Conservation (phyloP, 2,113 vertebrate genomes). For the Heloderma charlesbogerti region DNA sequence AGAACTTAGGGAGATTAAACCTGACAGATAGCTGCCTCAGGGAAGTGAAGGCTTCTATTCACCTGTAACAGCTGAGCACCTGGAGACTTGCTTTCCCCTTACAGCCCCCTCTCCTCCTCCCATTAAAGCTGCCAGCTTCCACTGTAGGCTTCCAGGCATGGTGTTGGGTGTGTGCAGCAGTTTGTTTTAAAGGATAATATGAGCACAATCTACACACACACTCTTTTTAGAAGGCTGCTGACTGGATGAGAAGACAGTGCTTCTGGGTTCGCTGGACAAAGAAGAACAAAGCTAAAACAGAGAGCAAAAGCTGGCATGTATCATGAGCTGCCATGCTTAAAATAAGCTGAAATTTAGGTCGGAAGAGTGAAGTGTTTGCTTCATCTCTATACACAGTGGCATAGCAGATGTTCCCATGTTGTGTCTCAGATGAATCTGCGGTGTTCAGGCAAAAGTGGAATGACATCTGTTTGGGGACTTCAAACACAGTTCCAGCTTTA, state of each 20-base stretch:
- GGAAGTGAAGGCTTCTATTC: constrained; percentile 50
- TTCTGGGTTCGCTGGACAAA: constrained; percentile 16
- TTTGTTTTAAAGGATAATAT: constrained; percentile 58
- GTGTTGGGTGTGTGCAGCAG: constrained; percentile 25
- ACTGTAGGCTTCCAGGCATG: constrained; percentile 36
- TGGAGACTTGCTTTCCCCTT: constrained; percentile 58
- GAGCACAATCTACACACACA: constrained; percentile 3
- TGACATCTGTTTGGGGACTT: constrained; percentile 52
- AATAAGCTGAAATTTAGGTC: constrained; percentile 26
- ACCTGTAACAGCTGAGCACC: constrained; percentile 69
- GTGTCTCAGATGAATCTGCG: constrained; percentile 34
- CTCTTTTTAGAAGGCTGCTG: neutral
- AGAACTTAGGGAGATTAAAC: constrained; percentile 56
- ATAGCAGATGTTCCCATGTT: constrained; percentile 44
- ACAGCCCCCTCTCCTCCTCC: constrained; percentile 46
- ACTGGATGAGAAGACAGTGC: constrained; percentile 8
- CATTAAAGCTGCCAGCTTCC: constrained; percentile 45
- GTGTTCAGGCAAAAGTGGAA: constrained; percentile 45
- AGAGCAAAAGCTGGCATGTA: neutral
- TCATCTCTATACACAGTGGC: neutral
- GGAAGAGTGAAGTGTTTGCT: constrained; percentile 41
- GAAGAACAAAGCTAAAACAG: neutral
- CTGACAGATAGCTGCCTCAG: constrained; percentile 55
- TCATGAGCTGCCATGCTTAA: constrained; percentile 26
- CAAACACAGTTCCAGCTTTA: constrained; percentile 55